These are phyloP conservation scores for Lasioglossum pauxillum DNA, from an alignment of 2,888 invertebrate species.

Conservation along the genomic window DNA sequence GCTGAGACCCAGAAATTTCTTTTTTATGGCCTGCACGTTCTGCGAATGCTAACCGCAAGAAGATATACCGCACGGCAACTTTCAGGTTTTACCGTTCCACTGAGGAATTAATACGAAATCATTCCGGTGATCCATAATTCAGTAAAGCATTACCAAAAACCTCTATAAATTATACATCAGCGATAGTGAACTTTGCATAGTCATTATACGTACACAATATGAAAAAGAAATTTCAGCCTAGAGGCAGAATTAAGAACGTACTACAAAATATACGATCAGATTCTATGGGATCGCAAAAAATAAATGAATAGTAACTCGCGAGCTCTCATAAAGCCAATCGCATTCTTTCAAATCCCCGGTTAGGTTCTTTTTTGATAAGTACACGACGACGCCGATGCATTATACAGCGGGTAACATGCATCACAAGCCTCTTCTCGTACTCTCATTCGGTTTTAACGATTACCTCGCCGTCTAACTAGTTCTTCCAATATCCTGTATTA, in stretches of 20 bases:
- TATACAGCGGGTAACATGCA: slow-evolving; percentile 2
- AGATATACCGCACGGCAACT: neutral
- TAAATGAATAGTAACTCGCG: neutral
- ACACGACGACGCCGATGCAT: neutral
- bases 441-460: slow-evolving; percentile 43
- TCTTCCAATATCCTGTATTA: slow-evolving; percentile 60
- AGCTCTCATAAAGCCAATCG: neutral
- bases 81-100: neutral
- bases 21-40: neutral
- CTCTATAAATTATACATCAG: neutral
- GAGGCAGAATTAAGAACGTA: neutral
- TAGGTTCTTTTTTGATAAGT: neutral
- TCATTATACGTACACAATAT: neutral
- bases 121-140: neutral
- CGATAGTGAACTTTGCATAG: neutral
- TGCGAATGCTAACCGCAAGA: neutral
- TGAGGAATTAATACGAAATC: neutral
- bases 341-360: neutral
- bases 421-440: neutral
- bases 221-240: neutral
- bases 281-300: neutral
- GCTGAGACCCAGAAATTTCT: neutral
- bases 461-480: slow-evolving; percentile 45
- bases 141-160: neutral
- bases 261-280: neutral